Percentiles rank a stretch among this genome's conserved stretches.
phyloP scores from a whole-genome alignment of 2,888 invertebrate genomes.

The Mythimna albipuncta region DNA sequence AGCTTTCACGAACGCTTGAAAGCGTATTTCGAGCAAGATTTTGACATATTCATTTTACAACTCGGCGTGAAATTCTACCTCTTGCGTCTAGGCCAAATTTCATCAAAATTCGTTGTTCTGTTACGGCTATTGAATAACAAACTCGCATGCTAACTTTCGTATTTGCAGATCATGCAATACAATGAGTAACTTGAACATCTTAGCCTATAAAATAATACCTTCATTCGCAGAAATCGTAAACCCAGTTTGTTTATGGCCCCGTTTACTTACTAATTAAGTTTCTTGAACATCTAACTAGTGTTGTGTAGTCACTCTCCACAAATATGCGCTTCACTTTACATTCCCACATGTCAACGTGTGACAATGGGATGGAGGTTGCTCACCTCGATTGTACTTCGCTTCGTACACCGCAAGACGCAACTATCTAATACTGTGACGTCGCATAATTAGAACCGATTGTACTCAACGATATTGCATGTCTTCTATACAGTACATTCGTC shows the following conservation, averaged over 20 bases:
- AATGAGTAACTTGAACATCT: background rate
- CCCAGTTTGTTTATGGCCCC: conserved; percentile 49
- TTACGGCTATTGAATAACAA: conserved; percentile 30
- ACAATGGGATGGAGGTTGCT: conserved; percentile 88
- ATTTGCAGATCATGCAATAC: conserved; percentile 1
- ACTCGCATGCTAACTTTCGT: conserved; percentile 1
- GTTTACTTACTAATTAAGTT: conserved; percentile 66
- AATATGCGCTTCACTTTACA: conserved; percentile 75
- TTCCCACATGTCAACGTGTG: conserved; percentile 81
- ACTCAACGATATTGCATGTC: conserved; percentile 61
- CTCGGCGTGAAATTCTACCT: conserved; percentile 32
- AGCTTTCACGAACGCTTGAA: conserved; percentile 36
- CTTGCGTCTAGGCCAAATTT: conserved; percentile 21
- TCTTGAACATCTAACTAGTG: conserved; percentile 54
- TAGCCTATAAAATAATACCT: conserved; percentile 3
- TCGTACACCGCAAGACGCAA: conserved; percentile 66
- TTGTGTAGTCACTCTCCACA: conserved; percentile 63
- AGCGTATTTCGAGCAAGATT: conserved; percentile 26
- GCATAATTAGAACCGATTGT: conserved; percentile 83
- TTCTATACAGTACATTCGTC: conserved; percentile 41
- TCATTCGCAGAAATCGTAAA: conserved; percentile 29
- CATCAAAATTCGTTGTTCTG: background rate
- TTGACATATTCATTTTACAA: conserved; percentile 26
- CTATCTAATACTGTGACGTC: conserved; percentile 82
- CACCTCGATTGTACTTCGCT: conserved; percentile 78